These are phyloP conservation scores for Amazonetta brasiliensis DNA, from an alignment of 2,797 vertebrate species.

Conservation along the genomic window DNA sequence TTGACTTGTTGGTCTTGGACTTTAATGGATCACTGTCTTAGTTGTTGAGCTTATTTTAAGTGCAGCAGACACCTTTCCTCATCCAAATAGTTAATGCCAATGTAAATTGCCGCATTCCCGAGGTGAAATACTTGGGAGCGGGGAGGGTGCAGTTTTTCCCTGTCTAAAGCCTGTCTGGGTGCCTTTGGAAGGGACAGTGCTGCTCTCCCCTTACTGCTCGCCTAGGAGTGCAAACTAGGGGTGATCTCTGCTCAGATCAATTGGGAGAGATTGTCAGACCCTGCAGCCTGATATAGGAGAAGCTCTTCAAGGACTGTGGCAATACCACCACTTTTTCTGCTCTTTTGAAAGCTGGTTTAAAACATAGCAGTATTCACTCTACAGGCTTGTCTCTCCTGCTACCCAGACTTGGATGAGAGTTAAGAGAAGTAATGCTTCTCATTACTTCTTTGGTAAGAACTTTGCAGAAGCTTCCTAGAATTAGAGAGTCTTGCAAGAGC, in stretches of 20 bases:
- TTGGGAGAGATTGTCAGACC: background rate
- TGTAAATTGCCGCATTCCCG: background rate
- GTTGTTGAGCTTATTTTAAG: background rate
- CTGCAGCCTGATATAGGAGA: background rate
- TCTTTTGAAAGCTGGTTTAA: background rate
- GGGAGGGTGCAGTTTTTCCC: background rate
- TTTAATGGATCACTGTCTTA: background rate
- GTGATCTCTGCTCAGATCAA: background rate
- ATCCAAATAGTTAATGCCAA: background rate
- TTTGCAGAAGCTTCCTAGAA: background rate
- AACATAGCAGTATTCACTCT: background rate
- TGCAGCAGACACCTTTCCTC: background rate
- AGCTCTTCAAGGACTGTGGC: background rate
- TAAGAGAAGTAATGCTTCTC: background rate
- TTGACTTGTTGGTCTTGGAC: constrained; percentile 25
- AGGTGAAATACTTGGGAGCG: background rate
- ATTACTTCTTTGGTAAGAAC: background rate
- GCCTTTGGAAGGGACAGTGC: background rate
- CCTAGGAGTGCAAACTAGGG: background rate
- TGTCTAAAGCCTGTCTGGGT: background rate
- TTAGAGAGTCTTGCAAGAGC: background rate
- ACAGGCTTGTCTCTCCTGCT: background rate
- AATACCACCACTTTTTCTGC: background rate
- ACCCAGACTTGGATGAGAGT: background rate
- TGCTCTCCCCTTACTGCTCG: background rate